These are phyloP conservation scores for Eudemis profundana DNA, from an alignment of 2,888 invertebrate genomes.

Conservation along the genomic window DNA sequence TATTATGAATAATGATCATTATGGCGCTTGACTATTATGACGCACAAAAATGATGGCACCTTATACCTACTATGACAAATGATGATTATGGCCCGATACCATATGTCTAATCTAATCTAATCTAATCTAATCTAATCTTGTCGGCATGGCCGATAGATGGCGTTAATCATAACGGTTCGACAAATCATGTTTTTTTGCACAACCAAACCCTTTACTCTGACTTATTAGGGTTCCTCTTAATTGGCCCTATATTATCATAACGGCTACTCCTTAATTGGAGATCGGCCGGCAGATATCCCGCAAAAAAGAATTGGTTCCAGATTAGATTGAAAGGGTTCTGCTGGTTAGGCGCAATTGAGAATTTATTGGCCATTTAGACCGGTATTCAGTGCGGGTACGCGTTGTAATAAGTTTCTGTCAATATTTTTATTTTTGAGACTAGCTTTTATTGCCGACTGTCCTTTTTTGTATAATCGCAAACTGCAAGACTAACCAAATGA, in stretches of 20 bases:
- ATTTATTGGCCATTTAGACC: conserved; percentile 16
- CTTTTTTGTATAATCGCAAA: too few relatives aligned
- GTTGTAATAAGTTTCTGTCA: neutral
- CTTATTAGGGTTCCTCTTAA: neutral
- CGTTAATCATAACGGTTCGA: too few relatives aligned
- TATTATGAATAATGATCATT: too few relatives aligned
- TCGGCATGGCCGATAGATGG: too few relatives aligned
- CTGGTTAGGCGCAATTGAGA: neutral
- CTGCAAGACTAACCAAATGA: too few relatives aligned
- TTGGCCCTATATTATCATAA: neutral
- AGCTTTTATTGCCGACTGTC: neutral
- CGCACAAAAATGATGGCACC: too few relatives aligned
- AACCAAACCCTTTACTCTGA: neutral
- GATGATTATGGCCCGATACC: too few relatives aligned
- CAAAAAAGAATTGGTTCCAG: conserved; percentile 26
- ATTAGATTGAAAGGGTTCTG: conserved; percentile 19
- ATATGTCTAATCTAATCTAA: too few relatives aligned
- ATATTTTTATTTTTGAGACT: neutral
- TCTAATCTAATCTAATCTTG: too few relatives aligned
- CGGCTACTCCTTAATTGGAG: conserved; percentile 5
- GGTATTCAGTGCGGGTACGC: neutral
- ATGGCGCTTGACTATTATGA: too few relatives aligned
- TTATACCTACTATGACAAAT: too few relatives aligned
- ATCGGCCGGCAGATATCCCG: conserved; percentile 14
- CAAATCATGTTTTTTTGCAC: too few relatives aligned